phyloP scores from a whole-genome alignment of 2,888 invertebrate genomes.

The Tetragonula carbonaria region DNA sequence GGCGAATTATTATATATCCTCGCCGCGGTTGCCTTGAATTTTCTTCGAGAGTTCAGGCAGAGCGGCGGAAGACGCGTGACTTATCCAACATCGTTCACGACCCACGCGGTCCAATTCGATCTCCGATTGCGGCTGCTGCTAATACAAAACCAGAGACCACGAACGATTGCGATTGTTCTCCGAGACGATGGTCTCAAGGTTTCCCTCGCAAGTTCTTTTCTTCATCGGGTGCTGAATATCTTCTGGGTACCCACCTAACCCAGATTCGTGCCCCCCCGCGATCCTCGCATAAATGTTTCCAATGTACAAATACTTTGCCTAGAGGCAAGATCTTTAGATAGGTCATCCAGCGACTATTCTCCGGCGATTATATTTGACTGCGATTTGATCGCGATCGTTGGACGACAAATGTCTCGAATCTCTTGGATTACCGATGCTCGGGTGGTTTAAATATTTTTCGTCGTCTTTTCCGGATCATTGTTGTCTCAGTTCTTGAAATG shows the following conservation, averaged over 20 bases:
- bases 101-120: slow-evolving; percentile 17
- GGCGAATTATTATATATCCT: too few relatives aligned
- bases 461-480: too few relatives aligned
- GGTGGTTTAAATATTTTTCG: too few relatives aligned
- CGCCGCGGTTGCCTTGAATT: not conserved
- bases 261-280: slow-evolving; percentile 2
- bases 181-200: slow-evolving; percentile 20
- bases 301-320: not conserved
- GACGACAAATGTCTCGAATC: too few relatives aligned
- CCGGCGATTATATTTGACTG: too few relatives aligned
- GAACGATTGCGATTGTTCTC: slow-evolving; percentile 19
- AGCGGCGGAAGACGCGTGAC: not conserved
- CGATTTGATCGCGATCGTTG: too few relatives aligned
- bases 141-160: slow-evolving; percentile 1
- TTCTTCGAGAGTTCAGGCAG: not conserved
- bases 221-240: not conserved
- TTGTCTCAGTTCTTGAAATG: too few relatives aligned
- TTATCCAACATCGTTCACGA: slow-evolving; percentile 10
- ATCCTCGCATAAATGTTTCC: not conserved
- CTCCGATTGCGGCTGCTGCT: not conserved
- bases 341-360: not conserved
- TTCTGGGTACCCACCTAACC: slow-evolving; percentile 24
- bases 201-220: slow-evolving; percentile 12
- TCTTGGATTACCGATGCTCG: too few relatives aligned
- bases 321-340: not conserved